A percentile compares a stretch with the other conserved stretches of the same genome.
phyloP scores from a whole-genome alignment of 2,113 vertebrate species.

The Brachypteracias leptosomus region DNA sequence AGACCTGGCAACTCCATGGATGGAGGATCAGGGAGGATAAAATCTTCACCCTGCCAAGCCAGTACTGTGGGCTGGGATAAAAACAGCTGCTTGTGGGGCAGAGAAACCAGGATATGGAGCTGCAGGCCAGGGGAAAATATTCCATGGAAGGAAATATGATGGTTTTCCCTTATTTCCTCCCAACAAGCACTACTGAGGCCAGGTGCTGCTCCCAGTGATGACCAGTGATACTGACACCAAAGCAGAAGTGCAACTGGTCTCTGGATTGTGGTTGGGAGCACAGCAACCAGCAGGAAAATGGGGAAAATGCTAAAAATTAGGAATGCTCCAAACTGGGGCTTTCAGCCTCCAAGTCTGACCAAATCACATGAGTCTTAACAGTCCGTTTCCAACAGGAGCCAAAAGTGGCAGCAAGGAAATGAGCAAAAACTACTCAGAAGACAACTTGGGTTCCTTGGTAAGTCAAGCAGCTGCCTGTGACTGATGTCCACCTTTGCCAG shows the following conservation, averaged over 20 bases:
- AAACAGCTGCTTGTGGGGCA: neutral
- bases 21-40: neutral
- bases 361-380: neutral
- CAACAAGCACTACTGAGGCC: neutral
- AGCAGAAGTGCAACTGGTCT: neutral
- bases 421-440: neutral
- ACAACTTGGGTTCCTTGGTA: neutral
- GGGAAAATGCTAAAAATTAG: neutral
- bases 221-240: accelerated
- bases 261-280: neutral
- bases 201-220: neutral
- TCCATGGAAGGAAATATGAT: neutral
- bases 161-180: neutral
- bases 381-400: neutral
- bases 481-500: neutral
- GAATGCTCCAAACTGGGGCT: neutral
- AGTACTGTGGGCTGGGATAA: neutral
- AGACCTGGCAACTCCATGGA: accelerated
- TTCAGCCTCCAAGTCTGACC: neutral
- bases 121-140: neutral
- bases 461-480: neutral
- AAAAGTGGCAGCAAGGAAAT: neutral
- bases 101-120: neutral
- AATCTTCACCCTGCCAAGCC: neutral
- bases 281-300: neutral